phyloP scores from a whole-genome alignment of 2,797 vertebrate species.

The Ficedula albicollis region DNA sequence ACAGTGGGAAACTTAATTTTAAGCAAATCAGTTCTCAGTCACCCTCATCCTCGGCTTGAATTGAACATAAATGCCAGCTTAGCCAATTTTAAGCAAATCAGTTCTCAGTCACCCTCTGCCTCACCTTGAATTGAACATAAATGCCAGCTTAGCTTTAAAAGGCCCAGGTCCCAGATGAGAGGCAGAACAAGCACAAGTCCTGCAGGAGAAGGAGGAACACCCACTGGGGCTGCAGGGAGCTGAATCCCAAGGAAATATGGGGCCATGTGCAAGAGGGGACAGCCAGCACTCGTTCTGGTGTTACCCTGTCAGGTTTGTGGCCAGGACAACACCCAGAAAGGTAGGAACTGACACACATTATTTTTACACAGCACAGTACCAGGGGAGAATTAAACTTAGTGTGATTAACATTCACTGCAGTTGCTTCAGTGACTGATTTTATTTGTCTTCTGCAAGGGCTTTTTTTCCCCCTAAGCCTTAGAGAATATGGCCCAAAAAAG shows the following conservation, averaged over 20 bases:
- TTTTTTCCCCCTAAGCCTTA: neutral
- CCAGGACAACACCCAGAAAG: neutral
- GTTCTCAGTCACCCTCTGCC: neutral
- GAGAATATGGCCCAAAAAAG: neutral
- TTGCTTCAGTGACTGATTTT: neutral
- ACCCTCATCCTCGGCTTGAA: no score
- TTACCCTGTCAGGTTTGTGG: no score
- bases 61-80: neutral
- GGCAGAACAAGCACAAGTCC: neutral
- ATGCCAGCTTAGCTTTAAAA: neutral
- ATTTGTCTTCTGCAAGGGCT: neutral
- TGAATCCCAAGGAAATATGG: neutral
- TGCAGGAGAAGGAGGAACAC: neutral
- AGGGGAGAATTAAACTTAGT: neutral
- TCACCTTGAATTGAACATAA: neutral
- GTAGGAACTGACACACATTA: neutral
- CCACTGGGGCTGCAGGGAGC: neutral
- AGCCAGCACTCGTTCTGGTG: neutral
- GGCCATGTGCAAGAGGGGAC: rapidly evolving
- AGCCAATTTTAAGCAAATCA: neutral
- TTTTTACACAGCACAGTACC: neutral
- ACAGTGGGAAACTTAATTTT: neutral
- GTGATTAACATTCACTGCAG: neutral
- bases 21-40: neutral
- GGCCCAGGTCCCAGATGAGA: neutral